Evolutionary conservation across 2,888 invertebrate genomes (phyloP).

Genomic region (Pilophorus perplexus): DNA sequence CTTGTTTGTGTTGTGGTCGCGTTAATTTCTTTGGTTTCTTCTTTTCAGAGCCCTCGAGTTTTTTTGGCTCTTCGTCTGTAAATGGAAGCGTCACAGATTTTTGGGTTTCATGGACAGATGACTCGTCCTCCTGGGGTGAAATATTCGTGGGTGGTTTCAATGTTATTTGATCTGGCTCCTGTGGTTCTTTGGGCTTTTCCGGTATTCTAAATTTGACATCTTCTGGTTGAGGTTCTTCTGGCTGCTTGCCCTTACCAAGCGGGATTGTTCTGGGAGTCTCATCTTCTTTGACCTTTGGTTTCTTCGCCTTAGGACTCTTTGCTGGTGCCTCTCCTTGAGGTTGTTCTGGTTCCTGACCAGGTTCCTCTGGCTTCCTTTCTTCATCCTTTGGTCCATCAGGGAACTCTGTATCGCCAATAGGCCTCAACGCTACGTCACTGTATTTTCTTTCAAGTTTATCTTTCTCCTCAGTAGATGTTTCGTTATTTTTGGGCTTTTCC

Average conservation of each 20-base stretch:
- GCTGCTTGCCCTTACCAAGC: conserved; percentile 26
- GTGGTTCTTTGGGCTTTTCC: conserved; percentile 52
- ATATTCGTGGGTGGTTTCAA: conserved; percentile 50
- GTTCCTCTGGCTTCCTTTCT: too few species aligned
- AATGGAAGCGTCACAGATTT: too few species aligned
- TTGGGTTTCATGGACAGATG: too few species aligned
- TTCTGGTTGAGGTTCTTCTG: conserved; percentile 19
- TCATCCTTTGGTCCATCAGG: conserved; percentile 30
- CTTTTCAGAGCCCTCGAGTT: conserved; percentile 46
- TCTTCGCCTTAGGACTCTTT: conserved; percentile 51
- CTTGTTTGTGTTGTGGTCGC: too few species aligned
- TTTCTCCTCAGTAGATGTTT: conserved; percentile 44
- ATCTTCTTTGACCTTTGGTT: conserved; percentile 43
- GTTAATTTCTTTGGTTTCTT: conserved; percentile 26
- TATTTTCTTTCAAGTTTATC: conserved; percentile 35
- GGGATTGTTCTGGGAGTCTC: conserved; percentile 38
- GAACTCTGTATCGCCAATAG: conserved; percentile 43
- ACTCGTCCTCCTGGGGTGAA: conserved; percentile 42
- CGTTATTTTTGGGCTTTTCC: conserved; percentile 45
- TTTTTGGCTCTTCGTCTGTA: conserved; percentile 49
- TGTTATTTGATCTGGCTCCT: conserved; percentile 50
- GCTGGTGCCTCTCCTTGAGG: conserved; percentile 52
- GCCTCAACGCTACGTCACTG: conserved; percentile 44
- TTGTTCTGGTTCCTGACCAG: conserved; percentile 51
- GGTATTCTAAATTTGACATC: conserved; percentile 39